phyloP scores from a whole-genome alignment of 2,113 vertebrate species.

The Myrmophylax atrothorax region DNA sequence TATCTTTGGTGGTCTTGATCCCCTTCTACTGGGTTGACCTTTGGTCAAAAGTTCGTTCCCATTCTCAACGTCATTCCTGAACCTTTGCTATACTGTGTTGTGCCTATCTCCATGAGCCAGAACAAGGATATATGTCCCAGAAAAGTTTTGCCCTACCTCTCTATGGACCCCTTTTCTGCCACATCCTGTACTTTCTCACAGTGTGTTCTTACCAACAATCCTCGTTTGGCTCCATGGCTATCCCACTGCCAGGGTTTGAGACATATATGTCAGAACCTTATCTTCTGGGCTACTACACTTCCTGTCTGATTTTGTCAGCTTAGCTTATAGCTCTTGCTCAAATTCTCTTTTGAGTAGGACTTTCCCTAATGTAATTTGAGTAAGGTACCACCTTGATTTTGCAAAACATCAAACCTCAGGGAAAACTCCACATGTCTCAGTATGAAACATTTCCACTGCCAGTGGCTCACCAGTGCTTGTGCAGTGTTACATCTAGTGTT shows the following conservation, averaged over 20 bases:
- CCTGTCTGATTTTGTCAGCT: not conserved
- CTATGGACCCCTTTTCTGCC: not conserved
- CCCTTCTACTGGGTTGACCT: not conserved
- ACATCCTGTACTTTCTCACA: not conserved
- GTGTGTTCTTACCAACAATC: rapidly evolving
- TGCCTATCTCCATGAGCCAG: not conserved
- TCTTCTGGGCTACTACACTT: not conserved
- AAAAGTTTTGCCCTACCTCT: not conserved
- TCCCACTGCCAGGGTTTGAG: not conserved
- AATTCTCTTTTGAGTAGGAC: not conserved
- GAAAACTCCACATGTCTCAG: not conserved
- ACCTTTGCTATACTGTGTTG: not conserved
- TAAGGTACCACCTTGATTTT: not conserved
- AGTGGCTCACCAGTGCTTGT: not conserved
- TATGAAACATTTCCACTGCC: not conserved
- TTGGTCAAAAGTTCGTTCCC: not conserved
- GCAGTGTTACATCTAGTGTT: not conserved
- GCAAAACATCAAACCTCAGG: not conserved
- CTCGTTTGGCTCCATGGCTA: not conserved
- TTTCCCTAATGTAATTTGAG: not conserved
- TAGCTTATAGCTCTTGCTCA: not conserved
- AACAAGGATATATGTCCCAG: not conserved
- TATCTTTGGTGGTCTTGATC: no score
- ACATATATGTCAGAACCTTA: not conserved
- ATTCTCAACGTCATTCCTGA: not conserved